Conservation (phyloP, 1,140 invertebrate species). For the Stegodyphus dumicola region DNA sequence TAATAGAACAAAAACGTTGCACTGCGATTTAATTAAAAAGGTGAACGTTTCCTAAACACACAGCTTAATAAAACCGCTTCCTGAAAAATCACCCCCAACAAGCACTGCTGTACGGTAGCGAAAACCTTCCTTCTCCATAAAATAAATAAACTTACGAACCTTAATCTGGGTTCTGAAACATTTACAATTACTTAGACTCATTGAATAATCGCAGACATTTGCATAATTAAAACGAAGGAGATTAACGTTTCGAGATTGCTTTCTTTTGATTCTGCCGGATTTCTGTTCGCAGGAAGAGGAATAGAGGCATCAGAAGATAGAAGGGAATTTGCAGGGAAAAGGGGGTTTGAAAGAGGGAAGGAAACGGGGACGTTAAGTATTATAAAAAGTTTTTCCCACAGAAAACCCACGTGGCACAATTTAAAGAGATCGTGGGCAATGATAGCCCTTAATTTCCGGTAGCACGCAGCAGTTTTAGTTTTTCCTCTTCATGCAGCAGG, state of each 20-base stretch:
- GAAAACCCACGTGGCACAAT: constrained; percentile 21
- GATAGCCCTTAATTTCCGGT: constrained; percentile 51
- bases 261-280: constrained; percentile 26
- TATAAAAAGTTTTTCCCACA: constrained; percentile 32
- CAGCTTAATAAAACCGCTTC: background rate
- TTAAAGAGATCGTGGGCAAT: constrained; percentile 33
- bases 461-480: background rate
- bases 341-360: background rate
- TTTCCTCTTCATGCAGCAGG: too few species aligned
- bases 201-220: constrained; percentile 43
- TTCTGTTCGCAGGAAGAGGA: background rate
- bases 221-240: constrained; percentile 56
- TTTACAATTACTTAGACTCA: constrained; percentile 48
- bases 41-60: background rate
- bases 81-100: background rate
- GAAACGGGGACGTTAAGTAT: background rate
- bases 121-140: too few species aligned
- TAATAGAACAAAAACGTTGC: background rate
- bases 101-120: background rate
- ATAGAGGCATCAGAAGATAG: background rate
- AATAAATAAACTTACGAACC: too few species aligned
- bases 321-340: background rate
- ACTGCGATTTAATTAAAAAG: constrained; percentile 3
- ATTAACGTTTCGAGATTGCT: constrained; percentile 30
- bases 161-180: constrained; percentile 24